Evolutionary conservation across 2,888 invertebrate species (phyloP).

Genomic region (Arge pagana): DNA sequence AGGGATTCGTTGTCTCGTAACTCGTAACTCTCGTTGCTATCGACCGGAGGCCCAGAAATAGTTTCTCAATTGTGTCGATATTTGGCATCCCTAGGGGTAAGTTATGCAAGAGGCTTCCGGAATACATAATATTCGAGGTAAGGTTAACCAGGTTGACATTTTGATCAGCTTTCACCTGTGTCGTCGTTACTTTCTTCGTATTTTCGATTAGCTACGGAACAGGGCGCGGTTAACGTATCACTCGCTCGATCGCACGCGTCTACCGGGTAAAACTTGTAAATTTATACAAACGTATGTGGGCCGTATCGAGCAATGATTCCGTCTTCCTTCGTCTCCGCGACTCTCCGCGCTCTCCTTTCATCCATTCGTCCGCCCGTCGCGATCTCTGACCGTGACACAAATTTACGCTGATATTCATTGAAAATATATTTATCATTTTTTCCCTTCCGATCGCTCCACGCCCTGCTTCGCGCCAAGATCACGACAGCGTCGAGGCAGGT

Average conservation of each 20-base stretch:
- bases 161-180: constrained; percentile 53
- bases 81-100: no score
- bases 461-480: not conserved
- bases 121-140: constrained; percentile 35
- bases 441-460: not conserved
- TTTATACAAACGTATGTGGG: not conserved
- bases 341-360: not conserved
- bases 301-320: not conserved
- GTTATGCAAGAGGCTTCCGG: constrained; percentile 22
- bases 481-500: no score
- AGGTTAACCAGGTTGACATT: constrained; percentile 56
- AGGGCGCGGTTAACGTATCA: constrained; percentile 31
- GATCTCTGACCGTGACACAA: constrained; percentile 19
- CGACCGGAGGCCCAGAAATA: no score
- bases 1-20: no score
- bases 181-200: constrained; percentile 47
- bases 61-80: no score
- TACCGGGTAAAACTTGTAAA: not conserved
- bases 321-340: not conserved
- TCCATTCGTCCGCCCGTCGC: constrained; percentile 12
- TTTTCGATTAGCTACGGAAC: constrained; percentile 38
- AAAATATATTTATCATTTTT: constrained; percentile 2
- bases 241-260: constrained; percentile 16
- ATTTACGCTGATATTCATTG: constrained; percentile 11
- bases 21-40: constrained; percentile 35